These are phyloP conservation scores for Trigoniulus corallinus DNA, from an alignment of 1,140 invertebrate genomes.

Conservation along the genomic window DNA sequence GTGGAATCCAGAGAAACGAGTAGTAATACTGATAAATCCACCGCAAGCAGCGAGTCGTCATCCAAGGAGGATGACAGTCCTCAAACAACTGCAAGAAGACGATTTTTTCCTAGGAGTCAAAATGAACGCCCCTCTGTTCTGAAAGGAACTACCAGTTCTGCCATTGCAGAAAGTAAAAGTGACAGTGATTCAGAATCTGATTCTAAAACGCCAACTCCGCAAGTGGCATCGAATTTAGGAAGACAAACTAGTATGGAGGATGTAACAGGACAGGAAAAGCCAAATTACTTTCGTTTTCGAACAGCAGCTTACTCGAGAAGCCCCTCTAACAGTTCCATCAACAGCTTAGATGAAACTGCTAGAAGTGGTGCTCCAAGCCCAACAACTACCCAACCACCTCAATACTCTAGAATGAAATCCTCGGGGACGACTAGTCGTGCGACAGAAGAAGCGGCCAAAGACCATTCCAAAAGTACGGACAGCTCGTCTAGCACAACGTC, in stretches of 20 bases:
- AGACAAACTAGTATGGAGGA: not conserved
- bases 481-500: constrained; percentile 8
- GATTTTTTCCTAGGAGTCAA: constrained; percentile 1
- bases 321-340: constrained; percentile 4
- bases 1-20: not conserved
- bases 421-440: constrained; percentile 3
- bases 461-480: constrained; percentile 11
- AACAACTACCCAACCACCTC: constrained; percentile 6
- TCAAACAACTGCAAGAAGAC: not conserved
- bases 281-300: constrained; percentile 13
- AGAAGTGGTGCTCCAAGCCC: constrained; percentile 1
- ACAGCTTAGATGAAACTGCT: not conserved
- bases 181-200: constrained; percentile 17
- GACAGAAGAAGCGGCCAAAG: constrained; percentile 8
- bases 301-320: constrained; percentile 5
- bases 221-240: not conserved
- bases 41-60: constrained; percentile 1
- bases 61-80: too few species aligned
- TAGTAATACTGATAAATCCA: not conserved
- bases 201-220: not conserved
- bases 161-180: constrained; percentile 25
- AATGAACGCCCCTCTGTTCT: not conserved
- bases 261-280: constrained; percentile 12
- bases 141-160: not conserved
- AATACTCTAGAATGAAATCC: constrained; percentile 3